A percentile compares a stretch with the other conserved stretches of the same genome.
phyloP scores from a whole-genome alignment of 2,113 vertebrate species.

The Arenaria interpres region DNA sequence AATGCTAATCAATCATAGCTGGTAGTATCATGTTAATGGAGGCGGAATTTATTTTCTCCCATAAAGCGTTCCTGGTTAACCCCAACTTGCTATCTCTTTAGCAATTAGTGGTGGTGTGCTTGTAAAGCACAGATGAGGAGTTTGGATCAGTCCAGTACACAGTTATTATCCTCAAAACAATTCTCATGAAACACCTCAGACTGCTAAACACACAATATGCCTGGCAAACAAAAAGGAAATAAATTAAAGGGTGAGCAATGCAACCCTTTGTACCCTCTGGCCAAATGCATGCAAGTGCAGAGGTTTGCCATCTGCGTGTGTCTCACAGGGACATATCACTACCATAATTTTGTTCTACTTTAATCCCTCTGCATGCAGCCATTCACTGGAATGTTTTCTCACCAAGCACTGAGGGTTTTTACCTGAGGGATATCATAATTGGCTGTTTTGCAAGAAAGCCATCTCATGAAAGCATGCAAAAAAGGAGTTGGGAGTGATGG shows the following conservation, averaged over 20 bases:
- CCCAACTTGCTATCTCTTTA: background rate
- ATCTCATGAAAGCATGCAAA: background rate
- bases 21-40: conserved; percentile 4
- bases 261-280: background rate
- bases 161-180: background rate
- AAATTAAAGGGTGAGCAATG: background rate
- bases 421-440: background rate
- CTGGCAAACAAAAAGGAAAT: background rate
- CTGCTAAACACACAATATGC: background rate
- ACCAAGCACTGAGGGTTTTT: background rate
- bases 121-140: background rate
- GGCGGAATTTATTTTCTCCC: conserved; percentile 31
- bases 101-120: background rate
- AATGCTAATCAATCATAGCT: conserved; percentile 28
- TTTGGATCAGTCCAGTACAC: background rate
- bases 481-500: background rate
- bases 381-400: background rate
- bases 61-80: background rate
- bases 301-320: background rate
- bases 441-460: background rate
- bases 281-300: background rate
- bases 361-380: background rate
- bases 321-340: background rate
- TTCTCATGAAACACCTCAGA: background rate
- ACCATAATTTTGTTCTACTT: background rate